Evolutionary conservation across 2,797 vertebrate species (phyloP).

Genomic region (Tarsius wallacei): DNA sequence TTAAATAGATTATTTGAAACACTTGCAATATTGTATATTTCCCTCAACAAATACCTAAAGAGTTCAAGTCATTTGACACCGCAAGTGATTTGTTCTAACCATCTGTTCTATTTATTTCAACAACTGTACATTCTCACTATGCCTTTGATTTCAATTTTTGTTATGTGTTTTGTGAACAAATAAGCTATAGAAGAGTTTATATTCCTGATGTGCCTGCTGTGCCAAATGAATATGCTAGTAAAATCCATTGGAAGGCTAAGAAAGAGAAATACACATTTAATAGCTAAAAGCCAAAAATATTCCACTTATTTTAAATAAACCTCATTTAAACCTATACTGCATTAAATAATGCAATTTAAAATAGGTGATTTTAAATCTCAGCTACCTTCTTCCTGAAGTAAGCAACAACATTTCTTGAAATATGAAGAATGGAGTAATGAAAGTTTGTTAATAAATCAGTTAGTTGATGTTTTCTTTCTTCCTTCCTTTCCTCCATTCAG

Average conservation of each 20-base stretch:
- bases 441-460: background rate
- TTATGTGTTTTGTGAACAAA: constrained; percentile 55
- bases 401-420: background rate
- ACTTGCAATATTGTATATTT: constrained; percentile 79
- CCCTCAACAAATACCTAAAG: constrained; percentile 70
- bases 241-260: background rate
- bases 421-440: background rate
- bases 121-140: constrained; percentile 81
- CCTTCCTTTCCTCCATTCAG: background rate
- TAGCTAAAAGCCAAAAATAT: background rate
- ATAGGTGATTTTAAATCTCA: background rate
- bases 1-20: constrained; percentile 77
- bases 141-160: constrained; percentile 73
- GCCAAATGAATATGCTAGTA: background rate
- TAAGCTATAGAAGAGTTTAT: background rate
- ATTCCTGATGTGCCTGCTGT: background rate
- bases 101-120: constrained; percentile 85
- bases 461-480: background rate
- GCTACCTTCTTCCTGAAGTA: background rate
- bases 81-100: constrained; percentile 85
- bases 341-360: constrained; percentile 37
- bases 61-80: constrained; percentile 80
- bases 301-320: constrained; percentile 45
- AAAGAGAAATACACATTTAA: background rate
- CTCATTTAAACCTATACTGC: background rate